These are phyloP conservation scores for Spilogale gracilis DNA, from an alignment of 2,113 vertebrate genomes.

Conservation along the genomic window DNA sequence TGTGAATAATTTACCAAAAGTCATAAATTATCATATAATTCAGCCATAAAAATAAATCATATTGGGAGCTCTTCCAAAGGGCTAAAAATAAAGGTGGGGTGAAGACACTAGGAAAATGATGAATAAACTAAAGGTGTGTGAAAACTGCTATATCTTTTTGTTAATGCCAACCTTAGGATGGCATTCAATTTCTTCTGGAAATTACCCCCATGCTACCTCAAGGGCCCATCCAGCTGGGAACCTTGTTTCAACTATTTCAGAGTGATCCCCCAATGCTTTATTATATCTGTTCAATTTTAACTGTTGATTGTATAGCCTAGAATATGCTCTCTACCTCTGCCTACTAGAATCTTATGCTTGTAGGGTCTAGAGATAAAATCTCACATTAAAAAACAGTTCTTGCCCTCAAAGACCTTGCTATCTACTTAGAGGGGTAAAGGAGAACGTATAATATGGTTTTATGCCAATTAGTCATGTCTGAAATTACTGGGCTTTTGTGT, in stretches of 20 bases:
- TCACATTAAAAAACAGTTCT: background rate
- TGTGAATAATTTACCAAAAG: constrained; percentile 61
- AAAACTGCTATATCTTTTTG: background rate
- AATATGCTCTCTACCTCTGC: background rate
- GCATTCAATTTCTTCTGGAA: background rate
- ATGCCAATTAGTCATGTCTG: background rate
- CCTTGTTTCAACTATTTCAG: background rate
- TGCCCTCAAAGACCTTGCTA: background rate
- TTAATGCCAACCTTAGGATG: background rate
- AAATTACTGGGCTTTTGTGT: background rate
- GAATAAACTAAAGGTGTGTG: background rate
- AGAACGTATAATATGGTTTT: background rate
- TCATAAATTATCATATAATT: constrained; percentile 63
- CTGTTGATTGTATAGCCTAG: background rate
- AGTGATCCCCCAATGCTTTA: background rate
- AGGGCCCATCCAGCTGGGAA: background rate
- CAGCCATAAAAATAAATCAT: constrained; percentile 63
- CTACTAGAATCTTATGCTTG: background rate
- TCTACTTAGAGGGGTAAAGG: background rate
- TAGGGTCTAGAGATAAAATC: background rate
- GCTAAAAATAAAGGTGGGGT: background rate
- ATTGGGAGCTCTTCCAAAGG: constrained; percentile 34
- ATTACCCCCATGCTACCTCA: too few relatives aligned
- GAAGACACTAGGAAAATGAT: background rate
- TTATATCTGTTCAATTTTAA: background rate